Percentiles rank a stretch among this genome's conserved stretches.
Evolutionary conservation across 2,113 vertebrate genomes (phyloP).

Genomic region (Coturnix japonica): DNA sequence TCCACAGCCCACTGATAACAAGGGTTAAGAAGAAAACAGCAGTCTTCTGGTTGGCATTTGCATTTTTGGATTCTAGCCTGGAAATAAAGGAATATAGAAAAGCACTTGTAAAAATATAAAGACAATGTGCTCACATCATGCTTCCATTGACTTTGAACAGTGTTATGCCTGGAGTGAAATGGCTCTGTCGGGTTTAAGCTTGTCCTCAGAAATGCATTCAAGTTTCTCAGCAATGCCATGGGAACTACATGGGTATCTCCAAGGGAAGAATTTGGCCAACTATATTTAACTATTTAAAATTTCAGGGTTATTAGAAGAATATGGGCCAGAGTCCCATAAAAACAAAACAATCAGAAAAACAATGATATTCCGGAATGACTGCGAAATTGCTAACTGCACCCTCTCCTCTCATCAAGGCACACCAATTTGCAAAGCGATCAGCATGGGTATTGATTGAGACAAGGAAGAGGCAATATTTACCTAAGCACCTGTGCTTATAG

Average conservation of each 20-base stretch:
- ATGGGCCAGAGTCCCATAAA: constrained; percentile 43
- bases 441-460: constrained; percentile 17
- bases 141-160: constrained; percentile 61
- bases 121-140: constrained; percentile 40
- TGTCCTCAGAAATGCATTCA: constrained; percentile 19
- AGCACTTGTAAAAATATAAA: constrained; percentile 61
- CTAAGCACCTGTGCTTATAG: constrained; percentile 44
- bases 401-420: constrained; percentile 46
- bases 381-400: constrained; percentile 47
- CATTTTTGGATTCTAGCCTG: constrained; percentile 36
- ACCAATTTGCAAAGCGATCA: constrained; percentile 40
- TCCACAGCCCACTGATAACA: not conserved
- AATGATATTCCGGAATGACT: constrained; percentile 55
- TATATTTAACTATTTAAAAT: constrained; percentile 50
- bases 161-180: constrained; percentile 53
- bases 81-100: constrained; percentile 49
- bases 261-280: constrained; percentile 47
- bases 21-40: constrained; percentile 26
- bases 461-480: constrained; percentile 56
- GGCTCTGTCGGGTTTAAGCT: constrained; percentile 40
- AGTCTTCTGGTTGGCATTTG: not conserved
- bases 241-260: constrained; percentile 2
- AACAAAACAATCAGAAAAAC: constrained; percentile 46
- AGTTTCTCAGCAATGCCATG: constrained; percentile 16
- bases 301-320: constrained; percentile 53